These are phyloP conservation scores for Porites evermanni DNA, from an alignment of 92 coral and sea anemone genomes.

Conservation along the genomic window DNA sequence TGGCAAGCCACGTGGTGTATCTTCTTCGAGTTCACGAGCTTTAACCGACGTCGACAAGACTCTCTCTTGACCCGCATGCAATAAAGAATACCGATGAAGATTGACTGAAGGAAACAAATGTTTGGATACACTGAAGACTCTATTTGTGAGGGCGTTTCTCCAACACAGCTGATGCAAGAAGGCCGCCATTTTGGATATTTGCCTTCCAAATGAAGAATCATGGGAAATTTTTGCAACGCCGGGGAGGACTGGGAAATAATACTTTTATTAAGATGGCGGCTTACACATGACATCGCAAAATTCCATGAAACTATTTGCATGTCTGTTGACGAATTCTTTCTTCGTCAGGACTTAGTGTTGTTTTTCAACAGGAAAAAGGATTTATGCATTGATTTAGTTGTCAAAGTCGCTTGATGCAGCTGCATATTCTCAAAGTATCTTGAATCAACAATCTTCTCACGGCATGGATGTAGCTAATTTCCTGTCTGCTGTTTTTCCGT, in stretches of 20 bases:
- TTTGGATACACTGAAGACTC: neutral
- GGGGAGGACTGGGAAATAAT: neutral
- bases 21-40: neutral
- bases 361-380: neutral
- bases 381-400: neutral
- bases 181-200: constrained; percentile 5
- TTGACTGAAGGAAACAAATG: neutral
- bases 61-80: neutral
- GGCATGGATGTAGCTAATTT: constrained; percentile 95
- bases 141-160: neutral
- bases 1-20: neutral
- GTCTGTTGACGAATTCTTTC: neutral
- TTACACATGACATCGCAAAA: neutral
- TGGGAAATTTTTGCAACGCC: neutral
- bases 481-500: constrained; percentile 85
- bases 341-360: neutral
- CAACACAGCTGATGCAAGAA: neutral
- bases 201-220: neutral
- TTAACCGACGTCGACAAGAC: neutral
- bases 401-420: neutral
- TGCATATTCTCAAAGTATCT: neutral
- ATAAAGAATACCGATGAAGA: neutral
- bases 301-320: neutral
- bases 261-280: neutral
- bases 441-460: constrained; percentile 3